These are phyloP conservation scores for Brachirus orientalis DNA, from an alignment of 2,113 vertebrate genomes.

Conservation along the genomic window DNA sequence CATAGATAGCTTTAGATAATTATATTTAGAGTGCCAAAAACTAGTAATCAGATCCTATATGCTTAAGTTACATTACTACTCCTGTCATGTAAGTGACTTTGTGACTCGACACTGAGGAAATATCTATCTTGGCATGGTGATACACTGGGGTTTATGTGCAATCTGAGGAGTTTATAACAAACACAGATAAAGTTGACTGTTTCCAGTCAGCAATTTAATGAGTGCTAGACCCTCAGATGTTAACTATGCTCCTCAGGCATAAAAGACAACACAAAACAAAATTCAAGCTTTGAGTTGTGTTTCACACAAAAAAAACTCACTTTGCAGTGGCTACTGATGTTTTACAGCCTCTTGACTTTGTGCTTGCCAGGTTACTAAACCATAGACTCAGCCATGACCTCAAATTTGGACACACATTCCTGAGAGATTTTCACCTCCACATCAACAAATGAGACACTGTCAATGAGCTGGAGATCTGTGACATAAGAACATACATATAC, in stretches of 20 bases:
- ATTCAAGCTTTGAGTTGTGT: background rate
- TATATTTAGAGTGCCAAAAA: slow-evolving; percentile 16
- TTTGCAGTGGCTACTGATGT: background rate
- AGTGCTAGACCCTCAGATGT: slow-evolving; percentile 13
- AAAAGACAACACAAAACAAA: slow-evolving; percentile 7
- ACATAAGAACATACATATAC: slow-evolving; percentile 30
- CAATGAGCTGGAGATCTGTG: background rate
- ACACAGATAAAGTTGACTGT: background rate
- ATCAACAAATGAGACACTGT: slow-evolving; percentile 10
- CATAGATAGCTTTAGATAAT: slow-evolving; percentile 21
- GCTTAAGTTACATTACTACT: slow-evolving; percentile 14
- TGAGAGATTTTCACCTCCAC: slow-evolving; percentile 35
- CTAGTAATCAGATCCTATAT: background rate
- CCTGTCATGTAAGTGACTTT: no score
- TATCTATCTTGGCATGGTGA: background rate
- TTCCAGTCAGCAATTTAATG: background rate
- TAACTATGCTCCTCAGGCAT: background rate
- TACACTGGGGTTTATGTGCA: background rate
- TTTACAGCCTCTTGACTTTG: slow-evolving; percentile 19
- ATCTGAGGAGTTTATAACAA: background rate
- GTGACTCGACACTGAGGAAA: slow-evolving; percentile 21
- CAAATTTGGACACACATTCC: slow-evolving; percentile 50
- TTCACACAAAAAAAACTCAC: slow-evolving; percentile 12
- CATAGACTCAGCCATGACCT: slow-evolving; percentile 1
- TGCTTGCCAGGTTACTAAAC: slow-evolving; percentile 41